Conservation (phyloP, 2,888 invertebrate species). For the Aphodius granarius region DNA sequence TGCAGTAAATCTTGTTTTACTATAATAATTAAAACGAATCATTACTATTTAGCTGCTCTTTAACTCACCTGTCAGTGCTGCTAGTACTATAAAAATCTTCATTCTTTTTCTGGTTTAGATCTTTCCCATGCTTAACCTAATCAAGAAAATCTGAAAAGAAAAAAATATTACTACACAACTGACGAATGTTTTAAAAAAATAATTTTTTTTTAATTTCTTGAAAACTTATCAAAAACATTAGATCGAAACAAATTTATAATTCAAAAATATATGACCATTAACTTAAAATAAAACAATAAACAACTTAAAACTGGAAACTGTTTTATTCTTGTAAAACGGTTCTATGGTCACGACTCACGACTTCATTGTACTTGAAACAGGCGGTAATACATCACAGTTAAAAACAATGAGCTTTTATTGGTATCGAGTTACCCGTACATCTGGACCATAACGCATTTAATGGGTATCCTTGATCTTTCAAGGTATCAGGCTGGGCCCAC, state of each 20-base stretch:
- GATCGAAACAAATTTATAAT: too few relatives aligned
- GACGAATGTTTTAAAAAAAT: too few relatives aligned
- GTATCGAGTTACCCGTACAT: neutral
- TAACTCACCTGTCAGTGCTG: conserved; percentile 5
- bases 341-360: too few relatives aligned
- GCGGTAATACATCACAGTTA: neutral
- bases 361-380: too few relatives aligned
- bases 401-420: neutral
- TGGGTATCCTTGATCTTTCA: neutral
- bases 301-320: too few relatives aligned
- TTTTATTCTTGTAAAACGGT: too few relatives aligned
- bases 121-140: neutral
- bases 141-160: neutral
- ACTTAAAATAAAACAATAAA: too few relatives aligned
- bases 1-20: too few relatives aligned
- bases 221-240: too few relatives aligned
- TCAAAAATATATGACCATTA: too few relatives aligned
- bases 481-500: neutral
- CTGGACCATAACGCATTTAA: neutral
- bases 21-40: too few relatives aligned
- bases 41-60: neutral
- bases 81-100: neutral
- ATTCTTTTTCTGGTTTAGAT: neutral
- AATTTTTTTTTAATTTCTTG: too few relatives aligned
- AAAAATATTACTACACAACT: neutral